Conservation (phyloP, 2,888 invertebrate species). For the Callinectes sapidus region DNA sequence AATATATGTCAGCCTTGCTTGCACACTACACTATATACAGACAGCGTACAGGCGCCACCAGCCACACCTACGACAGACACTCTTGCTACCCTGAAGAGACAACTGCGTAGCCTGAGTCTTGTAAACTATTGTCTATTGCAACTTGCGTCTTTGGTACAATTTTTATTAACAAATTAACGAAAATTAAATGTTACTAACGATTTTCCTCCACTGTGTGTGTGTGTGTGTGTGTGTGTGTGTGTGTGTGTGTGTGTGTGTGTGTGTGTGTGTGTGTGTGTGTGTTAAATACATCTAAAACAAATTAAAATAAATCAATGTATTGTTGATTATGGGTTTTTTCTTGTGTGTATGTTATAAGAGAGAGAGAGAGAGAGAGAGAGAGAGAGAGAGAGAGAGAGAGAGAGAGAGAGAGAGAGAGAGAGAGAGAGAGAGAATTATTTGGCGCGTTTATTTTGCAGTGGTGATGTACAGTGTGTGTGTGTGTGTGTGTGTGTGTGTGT, state of each 20-base stretch:
- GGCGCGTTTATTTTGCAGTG: not conserved
- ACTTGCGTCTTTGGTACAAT: not conserved
- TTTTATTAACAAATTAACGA: not conserved
- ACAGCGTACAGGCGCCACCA: not conserved
- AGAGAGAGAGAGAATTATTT: not conserved
- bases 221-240: not conserved
- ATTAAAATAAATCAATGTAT: too few relatives aligned
- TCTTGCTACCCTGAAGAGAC: not conserved
- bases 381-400: not conserved
- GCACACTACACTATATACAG: not conserved
- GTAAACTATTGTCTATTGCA: not conserved
- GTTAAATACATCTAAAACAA: not conserved
- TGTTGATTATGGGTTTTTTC: too few relatives aligned
- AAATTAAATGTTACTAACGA: not conserved
- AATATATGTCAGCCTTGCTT: not conserved
- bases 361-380: constrained; percentile 6
- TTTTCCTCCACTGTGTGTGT: not conserved
- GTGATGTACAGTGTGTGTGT: not conserved
- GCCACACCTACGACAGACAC: not conserved
- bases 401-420: not conserved
- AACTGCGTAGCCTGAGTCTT: not conserved
- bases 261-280: not conserved
- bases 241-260: not conserved
- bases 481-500: not conserved
- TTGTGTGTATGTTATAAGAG: not conserved